Percentiles rank a stretch among this genome's conserved stretches.
Evolutionary conservation across 2,888 invertebrate genomes (phyloP).

Genomic region (Sclerodermus sp.): DNA sequence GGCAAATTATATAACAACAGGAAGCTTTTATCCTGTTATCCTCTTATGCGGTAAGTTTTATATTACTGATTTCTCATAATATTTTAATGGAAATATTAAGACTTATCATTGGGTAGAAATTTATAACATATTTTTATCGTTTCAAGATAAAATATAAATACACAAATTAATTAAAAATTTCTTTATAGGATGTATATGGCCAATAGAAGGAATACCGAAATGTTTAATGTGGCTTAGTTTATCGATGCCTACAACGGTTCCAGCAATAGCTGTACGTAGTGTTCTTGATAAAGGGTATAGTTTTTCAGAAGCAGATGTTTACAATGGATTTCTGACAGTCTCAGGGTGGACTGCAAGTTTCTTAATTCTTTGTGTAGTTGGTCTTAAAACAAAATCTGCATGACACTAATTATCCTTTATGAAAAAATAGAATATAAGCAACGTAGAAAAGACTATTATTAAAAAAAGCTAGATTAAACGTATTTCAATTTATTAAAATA

Average conservation of each 20-base stretch:
- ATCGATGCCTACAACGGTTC: slow-evolving; percentile 77
- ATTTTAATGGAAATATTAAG: not conserved
- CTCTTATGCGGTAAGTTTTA: slow-evolving; percentile 77
- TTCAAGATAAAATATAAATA: not conserved
- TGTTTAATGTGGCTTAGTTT: slow-evolving; percentile 66
- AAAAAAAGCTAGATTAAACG: no score
- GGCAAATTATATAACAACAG: slow-evolving; percentile 83
- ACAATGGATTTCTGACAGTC: slow-evolving; percentile 72
- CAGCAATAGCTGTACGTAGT: slow-evolving; percentile 74
- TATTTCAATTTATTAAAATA: no score
- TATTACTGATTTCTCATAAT: slow-evolving; percentile 3
- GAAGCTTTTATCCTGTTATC: slow-evolving; percentile 88
- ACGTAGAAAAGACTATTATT: no score
- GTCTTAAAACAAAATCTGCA: slow-evolving; percentile 54
- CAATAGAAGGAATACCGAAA: slow-evolving; percentile 70
- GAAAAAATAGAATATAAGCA: no score
- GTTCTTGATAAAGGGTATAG: slow-evolving; percentile 76
- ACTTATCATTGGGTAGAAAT: not conserved
- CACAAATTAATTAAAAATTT: no score
- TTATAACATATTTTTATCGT: not conserved
- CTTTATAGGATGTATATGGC: slow-evolving; percentile 68
- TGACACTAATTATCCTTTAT: slow-evolving; percentile 5
- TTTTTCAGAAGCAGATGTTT: slow-evolving; percentile 70
- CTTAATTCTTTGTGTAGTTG: slow-evolving; percentile 62
- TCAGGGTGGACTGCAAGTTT: slow-evolving; percentile 68